These are phyloP conservation scores for Lomographa bimaculata DNA, from an alignment of 2,888 invertebrate genomes.

Conservation along the genomic window DNA sequence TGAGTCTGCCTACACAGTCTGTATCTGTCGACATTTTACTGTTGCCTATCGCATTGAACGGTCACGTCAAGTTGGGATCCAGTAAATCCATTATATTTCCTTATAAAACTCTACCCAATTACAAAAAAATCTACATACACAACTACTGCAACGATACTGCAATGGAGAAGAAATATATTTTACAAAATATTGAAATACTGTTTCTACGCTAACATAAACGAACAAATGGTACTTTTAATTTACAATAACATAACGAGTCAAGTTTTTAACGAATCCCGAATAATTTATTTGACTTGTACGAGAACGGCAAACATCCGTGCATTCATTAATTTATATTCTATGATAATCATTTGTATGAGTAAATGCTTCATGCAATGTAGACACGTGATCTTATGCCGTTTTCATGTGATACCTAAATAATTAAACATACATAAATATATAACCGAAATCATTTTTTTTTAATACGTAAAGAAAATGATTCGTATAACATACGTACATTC, in stretches of 20 bases:
- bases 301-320: slow-evolving; percentile 61
- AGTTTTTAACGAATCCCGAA: slow-evolving; percentile 52
- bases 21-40: background rate
- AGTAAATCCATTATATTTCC: slow-evolving; percentile 31
- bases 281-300: slow-evolving; percentile 57
- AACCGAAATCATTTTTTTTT: too few species aligned
- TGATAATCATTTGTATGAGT: slow-evolving; percentile 46
- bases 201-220: slow-evolving; percentile 61
- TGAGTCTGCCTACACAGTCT: background rate
- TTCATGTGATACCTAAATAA: slow-evolving; percentile 56
- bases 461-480: slow-evolving; percentile 65
- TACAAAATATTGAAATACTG: slow-evolving; percentile 76
- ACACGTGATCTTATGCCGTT: slow-evolving; percentile 55
- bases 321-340: slow-evolving; percentile 38
- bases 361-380: slow-evolving; percentile 54
- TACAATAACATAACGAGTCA: slow-evolving; percentile 55
- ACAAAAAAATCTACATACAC: slow-evolving; percentile 59
- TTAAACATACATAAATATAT: slow-evolving; percentile 47
- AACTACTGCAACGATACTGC: slow-evolving; percentile 66
- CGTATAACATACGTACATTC: slow-evolving; percentile 63
- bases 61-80: slow-evolving; percentile 1
- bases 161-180: slow-evolving; percentile 45
- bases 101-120: slow-evolving; percentile 62
- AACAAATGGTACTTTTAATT: slow-evolving; percentile 52
- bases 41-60: slow-evolving; percentile 1